Conservation (phyloP, 64 coral and sea anemone genomes). For the Porites australiensis region DNA sequence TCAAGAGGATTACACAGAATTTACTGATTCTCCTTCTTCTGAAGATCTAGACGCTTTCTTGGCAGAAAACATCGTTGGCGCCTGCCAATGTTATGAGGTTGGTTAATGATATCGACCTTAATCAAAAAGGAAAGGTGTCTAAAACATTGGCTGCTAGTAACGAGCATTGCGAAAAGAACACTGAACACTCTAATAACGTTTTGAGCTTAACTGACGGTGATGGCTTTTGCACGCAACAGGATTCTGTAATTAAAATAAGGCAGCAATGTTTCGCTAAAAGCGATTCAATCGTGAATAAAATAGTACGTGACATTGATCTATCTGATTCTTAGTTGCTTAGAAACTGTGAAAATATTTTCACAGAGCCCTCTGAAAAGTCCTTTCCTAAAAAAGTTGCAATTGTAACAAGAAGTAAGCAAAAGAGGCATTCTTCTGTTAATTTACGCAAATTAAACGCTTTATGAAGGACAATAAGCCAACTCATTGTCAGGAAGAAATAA, state of each 20-base stretch:
- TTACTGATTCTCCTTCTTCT: constrained; percentile 15
- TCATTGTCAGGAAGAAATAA: too few species aligned
- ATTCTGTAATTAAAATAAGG: not conserved
- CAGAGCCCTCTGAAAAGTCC: not conserved
- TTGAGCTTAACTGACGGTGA: not conserved
- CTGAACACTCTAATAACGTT: not conserved
- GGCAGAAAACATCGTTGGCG: not conserved
- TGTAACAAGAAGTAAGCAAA: not conserved
- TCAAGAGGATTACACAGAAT: not conserved
- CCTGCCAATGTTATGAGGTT: not conserved
- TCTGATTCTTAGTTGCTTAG: not conserved
- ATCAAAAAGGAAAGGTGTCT: not conserved
- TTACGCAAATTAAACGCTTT: not conserved
- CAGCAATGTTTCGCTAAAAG: not conserved
- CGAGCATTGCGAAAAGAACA: too few species aligned
- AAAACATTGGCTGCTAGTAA: not conserved
- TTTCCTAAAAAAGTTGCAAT: not conserved
- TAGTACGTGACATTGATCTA: not conserved
- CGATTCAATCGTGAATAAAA: not conserved
- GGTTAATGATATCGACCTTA: too few species aligned
- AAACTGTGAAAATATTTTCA: not conserved
- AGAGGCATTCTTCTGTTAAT: not conserved
- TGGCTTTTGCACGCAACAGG: not conserved
- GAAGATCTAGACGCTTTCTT: constrained; percentile 28
- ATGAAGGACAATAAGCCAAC: too few species aligned